Base-by-base conservation (phyloP, 2,888 invertebrate species). In the Eupithecia subfuscata region DNA sequence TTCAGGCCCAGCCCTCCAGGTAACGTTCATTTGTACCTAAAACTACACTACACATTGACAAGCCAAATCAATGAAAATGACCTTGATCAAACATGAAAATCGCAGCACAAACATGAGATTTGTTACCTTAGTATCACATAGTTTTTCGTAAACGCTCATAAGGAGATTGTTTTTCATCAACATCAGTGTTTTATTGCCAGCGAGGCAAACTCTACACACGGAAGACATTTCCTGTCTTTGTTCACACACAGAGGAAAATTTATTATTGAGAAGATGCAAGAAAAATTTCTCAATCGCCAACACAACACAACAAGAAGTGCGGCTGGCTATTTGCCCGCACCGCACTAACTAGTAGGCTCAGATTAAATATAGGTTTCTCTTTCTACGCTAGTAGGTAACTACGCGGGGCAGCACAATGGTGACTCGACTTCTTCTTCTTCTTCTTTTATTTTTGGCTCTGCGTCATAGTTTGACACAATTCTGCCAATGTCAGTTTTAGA, bases 191-290 rank as follows among this genome's bases (percentile, higher is more conserved):
- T 34, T 34, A 18, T 64, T 30, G 16, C 34, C 64, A 34, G 34
- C 64, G 64, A 64, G 64, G 18, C 64, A 64, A 16, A 64, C 64
- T 34, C 64, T 64, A 34, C 64, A 64, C 8, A 64, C 64, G 12
- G 64, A 34, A 18, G 64, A 8, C 64, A 64, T 64, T 60, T 60
- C 2, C 25, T n/a, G n/a, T n/a, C n/a, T n/a, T 25, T 60, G 52
- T 11, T 11, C n/a, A 11, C 52, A 22, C 9, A 22, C 4, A 22
- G 11, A 56, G 9, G 52, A 22, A n/a, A 9, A 52, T 52, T 6
- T 9, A 16, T 5, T 22, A n/a, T 9, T 9, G 2, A 3, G n/a
- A 22, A n/a, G 48, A 48, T 22, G 22, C 52, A 52, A 37, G 5
- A 0, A 37, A 37, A n/a, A 18, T 52, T n/a, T 52, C n/a, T 1